phyloP scores from a whole-genome alignment of 2,888 invertebrate genomes.

The Syrphus vitripennis region DNA sequence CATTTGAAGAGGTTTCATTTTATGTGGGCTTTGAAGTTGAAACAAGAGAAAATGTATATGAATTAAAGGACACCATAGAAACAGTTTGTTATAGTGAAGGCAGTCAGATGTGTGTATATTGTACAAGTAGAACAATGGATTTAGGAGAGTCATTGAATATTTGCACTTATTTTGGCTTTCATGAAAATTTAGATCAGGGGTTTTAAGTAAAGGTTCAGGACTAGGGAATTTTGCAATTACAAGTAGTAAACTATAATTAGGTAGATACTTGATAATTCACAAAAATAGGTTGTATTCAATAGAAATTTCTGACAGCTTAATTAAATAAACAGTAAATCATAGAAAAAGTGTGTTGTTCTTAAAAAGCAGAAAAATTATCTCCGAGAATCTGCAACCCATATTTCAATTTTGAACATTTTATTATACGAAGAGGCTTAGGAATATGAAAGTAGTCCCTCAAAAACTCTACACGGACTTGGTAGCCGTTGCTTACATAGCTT shows the following conservation, averaged over 20 bases:
- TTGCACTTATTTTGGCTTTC: not conserved
- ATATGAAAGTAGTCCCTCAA: no score
- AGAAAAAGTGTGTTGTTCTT: no score
- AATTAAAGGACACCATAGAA: not conserved
- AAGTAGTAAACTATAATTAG: not conserved
- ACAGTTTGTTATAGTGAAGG: not conserved
- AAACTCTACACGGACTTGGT: no score
- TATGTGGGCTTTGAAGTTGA: not conserved
- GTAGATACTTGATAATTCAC: not conserved
- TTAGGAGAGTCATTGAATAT: not conserved
- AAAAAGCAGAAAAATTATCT: no score
- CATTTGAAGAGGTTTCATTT: not conserved
- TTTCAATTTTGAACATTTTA: no score
- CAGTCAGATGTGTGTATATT: not conserved
- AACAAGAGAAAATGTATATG: constrained; percentile 12
- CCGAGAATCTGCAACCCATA: no score
- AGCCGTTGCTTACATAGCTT: no score
- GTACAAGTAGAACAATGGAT: not conserved
- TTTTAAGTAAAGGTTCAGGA: not conserved
- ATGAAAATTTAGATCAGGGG: not conserved
- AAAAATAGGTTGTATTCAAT: not conserved
- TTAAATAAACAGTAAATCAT: not conserved
- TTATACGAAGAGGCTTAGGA: no score
- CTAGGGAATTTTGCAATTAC: not conserved
- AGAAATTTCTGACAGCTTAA: no score